These are phyloP conservation scores for Micronycteris hirsuta DNA, from an alignment of 2,113 vertebrate genomes.

Conservation along the genomic window DNA sequence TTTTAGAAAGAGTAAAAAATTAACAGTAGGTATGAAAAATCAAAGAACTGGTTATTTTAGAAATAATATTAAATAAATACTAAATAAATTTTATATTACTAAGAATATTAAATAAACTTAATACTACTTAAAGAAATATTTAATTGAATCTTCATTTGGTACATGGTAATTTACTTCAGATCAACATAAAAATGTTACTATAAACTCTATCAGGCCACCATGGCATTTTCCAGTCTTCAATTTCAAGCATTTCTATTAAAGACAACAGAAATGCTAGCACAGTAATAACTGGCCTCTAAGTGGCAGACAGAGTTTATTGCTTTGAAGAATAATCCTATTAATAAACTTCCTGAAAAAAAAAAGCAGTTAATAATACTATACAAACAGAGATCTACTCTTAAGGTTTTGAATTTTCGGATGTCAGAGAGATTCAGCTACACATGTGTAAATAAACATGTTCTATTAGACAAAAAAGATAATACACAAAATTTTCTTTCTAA, in stretches of 20 bases:
- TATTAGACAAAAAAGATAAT: not conserved
- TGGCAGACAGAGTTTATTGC: not conserved
- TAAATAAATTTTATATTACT: too few relatives aligned
- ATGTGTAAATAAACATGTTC: not conserved
- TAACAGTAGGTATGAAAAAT: constrained; percentile 24
- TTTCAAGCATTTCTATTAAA: constrained; percentile 33
- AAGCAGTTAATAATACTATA: not conserved
- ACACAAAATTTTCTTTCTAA: not conserved
- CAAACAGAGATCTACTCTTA: not conserved
- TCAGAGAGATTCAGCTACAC: not conserved
- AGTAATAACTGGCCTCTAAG: not conserved
- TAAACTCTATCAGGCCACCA: not conserved
- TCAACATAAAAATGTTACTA: not conserved
- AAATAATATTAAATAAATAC: not conserved
- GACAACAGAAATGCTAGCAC: not conserved
- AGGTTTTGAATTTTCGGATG: not conserved
- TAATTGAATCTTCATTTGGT: not conserved
- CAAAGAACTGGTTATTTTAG: not conserved
- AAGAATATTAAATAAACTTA: not conserved
- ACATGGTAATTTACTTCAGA: not conserved
- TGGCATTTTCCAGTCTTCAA: not conserved
- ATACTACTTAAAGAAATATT: not conserved
- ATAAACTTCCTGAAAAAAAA: not conserved
- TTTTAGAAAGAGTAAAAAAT: constrained; percentile 22
- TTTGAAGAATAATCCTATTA: constrained; percentile 41